phyloP scores from a whole-genome alignment of 2,113 vertebrate species.

The Mirza zaza region DNA sequence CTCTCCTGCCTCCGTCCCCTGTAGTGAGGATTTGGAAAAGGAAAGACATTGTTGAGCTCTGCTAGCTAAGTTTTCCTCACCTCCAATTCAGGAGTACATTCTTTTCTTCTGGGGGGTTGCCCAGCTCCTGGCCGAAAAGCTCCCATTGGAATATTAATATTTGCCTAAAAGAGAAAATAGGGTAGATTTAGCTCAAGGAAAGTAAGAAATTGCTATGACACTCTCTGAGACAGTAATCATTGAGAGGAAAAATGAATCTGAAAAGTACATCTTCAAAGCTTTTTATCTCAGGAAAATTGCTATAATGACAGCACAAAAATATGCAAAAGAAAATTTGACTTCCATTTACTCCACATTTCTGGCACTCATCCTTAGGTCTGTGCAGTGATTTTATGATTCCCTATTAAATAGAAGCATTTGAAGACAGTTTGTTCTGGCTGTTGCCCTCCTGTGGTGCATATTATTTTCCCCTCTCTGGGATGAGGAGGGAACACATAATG shows the following conservation, averaged over 20 bases:
- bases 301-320: slow-evolving; percentile 55
- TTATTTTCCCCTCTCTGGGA: slow-evolving; percentile 18
- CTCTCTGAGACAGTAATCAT: neutral
- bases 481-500: slow-evolving; percentile 20
- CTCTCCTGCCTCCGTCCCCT: neutral
- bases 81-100: slow-evolving; percentile 89
- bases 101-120: slow-evolving; percentile 96
- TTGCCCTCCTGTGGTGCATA: slow-evolving; percentile 37
- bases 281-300: slow-evolving; percentile 61
- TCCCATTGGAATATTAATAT: slow-evolving; percentile 99
- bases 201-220: slow-evolving; percentile 26
- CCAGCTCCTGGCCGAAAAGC: slow-evolving; percentile 97
- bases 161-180: slow-evolving; percentile 89
- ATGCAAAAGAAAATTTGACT: slow-evolving; percentile 61
- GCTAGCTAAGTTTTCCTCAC: slow-evolving; percentile 83
- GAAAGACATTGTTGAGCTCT: neutral
- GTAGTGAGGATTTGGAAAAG: neutral
- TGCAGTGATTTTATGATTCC: neutral
- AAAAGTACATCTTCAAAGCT: slow-evolving; percentile 58
- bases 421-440: slow-evolving; percentile 45
- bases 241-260: neutral
- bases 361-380: slow-evolving; percentile 25
- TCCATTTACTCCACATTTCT: slow-evolving; percentile 58
- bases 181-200: slow-evolving; percentile 53
- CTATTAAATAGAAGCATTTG: neutral